phyloP scores from a whole-genome alignment of 2,797 vertebrate species.

The Cetoscarus ocellatus region DNA sequence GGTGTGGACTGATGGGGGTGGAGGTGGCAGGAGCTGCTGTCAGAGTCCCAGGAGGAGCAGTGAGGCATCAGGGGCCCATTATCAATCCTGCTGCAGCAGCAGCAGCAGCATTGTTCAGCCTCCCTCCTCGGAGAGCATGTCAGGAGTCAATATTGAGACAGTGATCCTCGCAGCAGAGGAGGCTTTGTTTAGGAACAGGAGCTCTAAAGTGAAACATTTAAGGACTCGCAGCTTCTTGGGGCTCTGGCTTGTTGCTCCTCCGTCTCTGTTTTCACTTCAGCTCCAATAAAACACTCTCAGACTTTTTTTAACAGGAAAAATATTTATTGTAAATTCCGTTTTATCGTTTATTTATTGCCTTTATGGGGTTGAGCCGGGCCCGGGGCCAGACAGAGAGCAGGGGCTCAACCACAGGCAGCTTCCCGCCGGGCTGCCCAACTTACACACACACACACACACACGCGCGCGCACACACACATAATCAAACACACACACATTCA shows the following conservation, averaged over 20 bases:
- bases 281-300: constrained; percentile 30
- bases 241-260: constrained; percentile 35
- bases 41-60: constrained; percentile 67
- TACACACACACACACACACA: constrained; percentile 2
- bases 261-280: not conserved
- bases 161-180: constrained; percentile 26
- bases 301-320: constrained; percentile 38
- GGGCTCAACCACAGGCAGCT: constrained; percentile 28
- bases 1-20: constrained; percentile 4
- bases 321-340: constrained; percentile 59
- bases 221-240: not conserved
- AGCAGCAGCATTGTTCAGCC: constrained; percentile 63
- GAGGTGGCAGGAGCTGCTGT: constrained; percentile 35
- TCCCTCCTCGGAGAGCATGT: constrained; percentile 45
- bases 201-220: not conserved
- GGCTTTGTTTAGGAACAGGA: constrained; percentile 32
- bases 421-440: constrained; percentile 29
- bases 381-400: constrained; percentile 43
- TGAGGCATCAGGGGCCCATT: constrained; percentile 53
- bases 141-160: constrained; percentile 73
- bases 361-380: constrained; percentile 35
- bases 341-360: constrained; percentile 59
- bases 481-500: too few relatives aligned
- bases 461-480: not conserved
- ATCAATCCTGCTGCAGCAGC: constrained; percentile 60